Conservation (phyloP, 2,797 vertebrate species). For the Brotogeris chrysoptera region DNA sequence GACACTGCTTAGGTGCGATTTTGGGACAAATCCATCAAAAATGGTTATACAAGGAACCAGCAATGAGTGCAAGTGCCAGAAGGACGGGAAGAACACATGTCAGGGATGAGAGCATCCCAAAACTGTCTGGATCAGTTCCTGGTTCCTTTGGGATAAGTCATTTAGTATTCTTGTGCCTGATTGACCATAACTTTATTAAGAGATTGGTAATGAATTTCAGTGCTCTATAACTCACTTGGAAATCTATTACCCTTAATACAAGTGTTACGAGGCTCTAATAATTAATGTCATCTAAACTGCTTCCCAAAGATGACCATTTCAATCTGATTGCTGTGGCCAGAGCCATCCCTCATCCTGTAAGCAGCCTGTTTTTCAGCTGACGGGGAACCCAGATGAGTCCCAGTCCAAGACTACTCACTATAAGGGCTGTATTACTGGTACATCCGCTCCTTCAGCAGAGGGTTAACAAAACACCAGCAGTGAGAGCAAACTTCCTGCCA, state of each 20-base stretch:
- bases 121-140: neutral
- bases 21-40: neutral
- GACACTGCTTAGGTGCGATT: neutral
- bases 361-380: neutral
- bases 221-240: neutral
- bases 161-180: neutral
- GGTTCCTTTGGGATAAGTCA: neutral
- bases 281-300: conserved; percentile 9
- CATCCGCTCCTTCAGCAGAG: neutral
- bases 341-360: neutral
- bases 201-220: conserved; percentile 14
- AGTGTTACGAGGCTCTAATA: neutral
- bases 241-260: neutral
- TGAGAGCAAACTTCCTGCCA: neutral
- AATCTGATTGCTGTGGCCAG: neutral
- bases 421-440: neutral
- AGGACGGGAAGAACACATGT: neutral
- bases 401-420: accelerated
- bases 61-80: neutral
- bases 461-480: accelerated
- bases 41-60: neutral
- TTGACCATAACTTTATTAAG: neutral
- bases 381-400: neutral
- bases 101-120: neutral
- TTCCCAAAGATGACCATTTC: conserved; percentile 31